Conservation (phyloP, 2,797 vertebrate species). For the Todus mexicanus region DNA sequence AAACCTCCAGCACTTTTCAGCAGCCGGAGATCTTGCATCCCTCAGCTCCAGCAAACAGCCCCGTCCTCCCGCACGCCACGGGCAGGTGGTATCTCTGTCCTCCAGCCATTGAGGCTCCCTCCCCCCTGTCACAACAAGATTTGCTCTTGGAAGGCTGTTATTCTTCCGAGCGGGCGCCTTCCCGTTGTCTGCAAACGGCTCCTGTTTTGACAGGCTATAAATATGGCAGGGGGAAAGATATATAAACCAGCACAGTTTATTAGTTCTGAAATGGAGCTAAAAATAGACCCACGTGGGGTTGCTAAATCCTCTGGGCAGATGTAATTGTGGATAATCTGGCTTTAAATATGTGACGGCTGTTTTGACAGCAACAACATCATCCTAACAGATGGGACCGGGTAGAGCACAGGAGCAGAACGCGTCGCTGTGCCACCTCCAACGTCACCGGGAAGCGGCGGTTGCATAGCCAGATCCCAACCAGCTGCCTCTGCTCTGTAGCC, state of each 20-base stretch:
- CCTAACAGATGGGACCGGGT: not conserved
- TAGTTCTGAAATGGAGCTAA: slow-evolving; percentile 16
- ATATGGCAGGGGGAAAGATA: not conserved
- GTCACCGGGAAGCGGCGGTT: not conserved
- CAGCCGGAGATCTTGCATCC: not conserved
- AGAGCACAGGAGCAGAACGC: not conserved
- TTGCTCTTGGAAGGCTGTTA: not conserved
- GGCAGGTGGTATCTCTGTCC: not conserved
- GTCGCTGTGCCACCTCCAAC: not conserved
- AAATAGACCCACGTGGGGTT: slow-evolving; percentile 24
- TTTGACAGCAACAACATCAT: slow-evolving; percentile 1
- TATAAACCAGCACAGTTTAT: not conserved
- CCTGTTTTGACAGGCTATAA: not conserved
- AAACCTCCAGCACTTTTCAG: fast-evolving
- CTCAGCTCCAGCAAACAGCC: fast-evolving
- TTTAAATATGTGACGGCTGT: slow-evolving; percentile 6
- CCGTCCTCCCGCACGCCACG: not conserved
- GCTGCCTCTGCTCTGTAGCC: fast-evolving
- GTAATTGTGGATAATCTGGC: slow-evolving; percentile 51
- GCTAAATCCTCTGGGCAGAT: slow-evolving; percentile 49
- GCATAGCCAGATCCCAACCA: not conserved
- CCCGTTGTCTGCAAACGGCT: not conserved
- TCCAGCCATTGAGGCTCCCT: not conserved
- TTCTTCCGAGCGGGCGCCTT: not conserved
- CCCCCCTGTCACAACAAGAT: not conserved